A percentile compares a stretch with the other conserved stretches of the same genome.
These are phyloP conservation scores for Enteromius treurensis DNA, from an alignment of 2,797 vertebrate species.

Conservation along the genomic window DNA sequence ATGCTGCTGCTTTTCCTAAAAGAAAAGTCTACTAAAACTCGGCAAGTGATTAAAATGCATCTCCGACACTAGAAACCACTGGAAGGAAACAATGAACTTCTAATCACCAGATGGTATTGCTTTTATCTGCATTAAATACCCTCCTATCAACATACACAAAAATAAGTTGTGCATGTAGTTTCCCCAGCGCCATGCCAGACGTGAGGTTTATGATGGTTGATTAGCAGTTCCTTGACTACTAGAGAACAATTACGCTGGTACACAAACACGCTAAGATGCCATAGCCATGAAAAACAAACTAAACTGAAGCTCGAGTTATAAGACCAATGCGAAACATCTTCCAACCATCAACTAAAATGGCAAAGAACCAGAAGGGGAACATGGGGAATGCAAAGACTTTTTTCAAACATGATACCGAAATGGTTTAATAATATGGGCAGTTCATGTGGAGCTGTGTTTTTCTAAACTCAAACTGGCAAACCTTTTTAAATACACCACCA, in stretches of 20 bases:
- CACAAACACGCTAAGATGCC: conserved; percentile 47
- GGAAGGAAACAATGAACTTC: not conserved
- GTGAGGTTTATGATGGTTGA: conserved; percentile 80
- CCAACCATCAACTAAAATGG: conserved; percentile 81
- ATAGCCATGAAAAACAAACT: conserved; percentile 54
- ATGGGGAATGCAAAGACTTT: conserved; percentile 58
- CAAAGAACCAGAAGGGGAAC: conserved; percentile 67
- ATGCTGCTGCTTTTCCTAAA: conserved; percentile 48
- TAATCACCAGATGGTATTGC: conserved; percentile 60
- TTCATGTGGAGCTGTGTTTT: conserved; percentile 1
- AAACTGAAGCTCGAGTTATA: conserved; percentile 71
- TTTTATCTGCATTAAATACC: conserved; percentile 68
- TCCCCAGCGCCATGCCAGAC: conserved; percentile 60
- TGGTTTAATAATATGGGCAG: conserved; percentile 5
- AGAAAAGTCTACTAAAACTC: conserved; percentile 4
- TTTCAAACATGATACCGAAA: conserved; percentile 38
- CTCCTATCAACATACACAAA: conserved; percentile 32
- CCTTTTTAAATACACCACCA: not conserved
- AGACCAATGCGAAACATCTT: conserved; percentile 74
- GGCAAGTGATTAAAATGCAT: conserved; percentile 1
- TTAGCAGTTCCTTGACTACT: conserved; percentile 78
- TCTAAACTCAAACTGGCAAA: not conserved
- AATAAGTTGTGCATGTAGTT: conserved; percentile 30
- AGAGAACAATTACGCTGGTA: conserved; percentile 68
- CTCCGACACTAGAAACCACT: not conserved